Base-by-base conservation (phyloP, 2,888 invertebrate genomes). In the Notocelia uddmanniana region DNA sequence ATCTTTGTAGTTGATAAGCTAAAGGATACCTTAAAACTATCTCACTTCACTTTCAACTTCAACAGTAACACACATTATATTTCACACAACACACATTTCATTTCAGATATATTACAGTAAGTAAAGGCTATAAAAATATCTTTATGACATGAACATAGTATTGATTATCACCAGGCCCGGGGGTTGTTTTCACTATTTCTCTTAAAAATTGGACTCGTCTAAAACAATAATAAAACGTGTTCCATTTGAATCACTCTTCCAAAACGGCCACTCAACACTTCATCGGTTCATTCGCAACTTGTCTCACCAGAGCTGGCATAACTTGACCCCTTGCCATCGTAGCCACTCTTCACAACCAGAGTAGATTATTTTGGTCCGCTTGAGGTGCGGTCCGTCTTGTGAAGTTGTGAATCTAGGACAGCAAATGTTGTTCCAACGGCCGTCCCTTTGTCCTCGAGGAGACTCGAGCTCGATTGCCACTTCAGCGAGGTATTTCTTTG, bases 401-500 rank as follows among this genome's bases (percentile, higher is more conserved):
- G n/a, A n/a, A n/a, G 6, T n/a, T 45, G n/a, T 45, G 45, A 45
- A 45, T 45, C 26, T 19, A 5, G 18, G 19, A 58, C n/a, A 41
- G 23, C 59, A 45, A 68, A 69, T 69, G 55, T 63, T 69, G 45
- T 62, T 45, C 34, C 45, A 57, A 15, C 1, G 18, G 13, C 45
- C 62, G n/a, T 23, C 26, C 55, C 1, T 45, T 69, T 69, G 31
- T 55, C 45, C 10, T 55, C 55, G 41, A 21, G 45, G 52, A 31
- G 45, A 13, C 59, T 52, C 50, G 37, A 54, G 15, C 13, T 5
- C 54, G 52, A 62, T 62, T 69, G 69, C 55, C 55, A 13, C 62
- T 69, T 23, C 21, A 18, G 37, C 11, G 45, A 69, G 48, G 55
- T 57, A 69, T 69, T 55, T 57, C 55, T 63, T 57, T 23, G 31